These are phyloP conservation scores for Anoura caudifer DNA, from an alignment of 2,113 vertebrate genomes.

Conservation along the genomic window DNA sequence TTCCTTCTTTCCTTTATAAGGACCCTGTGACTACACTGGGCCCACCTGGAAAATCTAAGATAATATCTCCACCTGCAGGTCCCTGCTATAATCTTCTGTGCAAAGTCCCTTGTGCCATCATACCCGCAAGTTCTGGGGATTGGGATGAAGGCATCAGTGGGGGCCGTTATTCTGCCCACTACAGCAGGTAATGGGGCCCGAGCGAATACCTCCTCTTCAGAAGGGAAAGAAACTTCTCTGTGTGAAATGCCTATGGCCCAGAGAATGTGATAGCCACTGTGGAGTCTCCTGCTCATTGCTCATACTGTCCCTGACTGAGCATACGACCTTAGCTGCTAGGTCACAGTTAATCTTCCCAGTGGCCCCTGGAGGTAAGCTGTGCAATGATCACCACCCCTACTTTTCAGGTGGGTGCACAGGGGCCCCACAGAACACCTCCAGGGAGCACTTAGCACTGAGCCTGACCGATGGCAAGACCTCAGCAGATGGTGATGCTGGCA, in stretches of 20 bases:
- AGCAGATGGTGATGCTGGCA: neutral
- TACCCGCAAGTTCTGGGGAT: neutral
- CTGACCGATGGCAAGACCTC: neutral
- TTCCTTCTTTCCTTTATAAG: neutral
- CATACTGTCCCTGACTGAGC: neutral
- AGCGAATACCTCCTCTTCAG: neutral
- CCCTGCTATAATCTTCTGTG: neutral
- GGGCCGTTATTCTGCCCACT: neutral
- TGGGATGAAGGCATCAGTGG: no score
- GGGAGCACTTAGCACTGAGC: fast-evolving
- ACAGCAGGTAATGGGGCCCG: neutral
- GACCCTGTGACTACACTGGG: neutral
- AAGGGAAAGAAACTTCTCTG: neutral
- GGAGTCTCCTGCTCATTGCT: neutral
- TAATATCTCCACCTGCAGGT: neutral
- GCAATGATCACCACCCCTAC: neutral
- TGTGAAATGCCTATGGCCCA: neutral
- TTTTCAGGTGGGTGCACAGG: neutral
- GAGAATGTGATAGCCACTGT: neutral
- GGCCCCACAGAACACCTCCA: neutral
- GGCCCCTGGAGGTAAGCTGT: neutral
- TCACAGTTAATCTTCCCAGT: neutral
- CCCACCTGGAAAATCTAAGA: neutral
- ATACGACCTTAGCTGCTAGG: neutral
- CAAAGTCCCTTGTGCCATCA: neutral